Base-by-base conservation (phyloP, 2,113 vertebrate genomes). In the Triplophysa tibetana region DNA sequence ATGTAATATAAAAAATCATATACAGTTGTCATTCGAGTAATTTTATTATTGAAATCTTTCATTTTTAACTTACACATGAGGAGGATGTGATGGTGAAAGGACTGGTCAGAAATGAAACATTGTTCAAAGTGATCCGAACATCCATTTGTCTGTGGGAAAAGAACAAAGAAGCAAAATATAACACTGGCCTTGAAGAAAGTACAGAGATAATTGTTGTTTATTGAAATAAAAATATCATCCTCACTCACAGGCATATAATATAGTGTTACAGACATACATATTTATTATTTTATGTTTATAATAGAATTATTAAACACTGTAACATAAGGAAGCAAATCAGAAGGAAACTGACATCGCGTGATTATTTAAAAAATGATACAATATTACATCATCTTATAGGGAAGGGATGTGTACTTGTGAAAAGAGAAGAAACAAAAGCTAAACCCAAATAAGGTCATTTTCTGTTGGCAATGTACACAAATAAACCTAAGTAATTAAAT, bases 41-140 rank as follows among this genome's bases (percentile, higher is more conserved):
- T n/a, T 58, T 8, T 58, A 58, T 58, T 58, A 19, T n/a, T n/a
- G 19, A 58, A 58, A 58, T 14, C 17, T 24, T 1, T 14, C 11
- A 61, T n/a, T 38, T 61, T 4, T 68, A 80, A 97, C 97, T 98
- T 92, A 99, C 97, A 87, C 97, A 99, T 33, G 94, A 89, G 1
- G 94, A 91, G 12, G 96, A 95, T 0, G 92, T 94, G 89, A 99
- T 94, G 54, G 89, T 93, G 84, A 94, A 82, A 0, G 96, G 88
- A 63, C 91, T 93, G 17, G 94, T 93, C 81, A 97, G 91, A 81
- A 93, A 94, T 38, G 96, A 93, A 10, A 92, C 92, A 24, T 92
- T 84, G 61, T 96, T 98, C 24, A 98, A 89, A 78, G 96, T 98
- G 89, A 99, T 94, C 52, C 93, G 91, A 75, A 98, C 95, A 2